Evolutionary conservation across 2,797 vertebrate species (phyloP).

Genomic region (Saxicola maurus): DNA sequence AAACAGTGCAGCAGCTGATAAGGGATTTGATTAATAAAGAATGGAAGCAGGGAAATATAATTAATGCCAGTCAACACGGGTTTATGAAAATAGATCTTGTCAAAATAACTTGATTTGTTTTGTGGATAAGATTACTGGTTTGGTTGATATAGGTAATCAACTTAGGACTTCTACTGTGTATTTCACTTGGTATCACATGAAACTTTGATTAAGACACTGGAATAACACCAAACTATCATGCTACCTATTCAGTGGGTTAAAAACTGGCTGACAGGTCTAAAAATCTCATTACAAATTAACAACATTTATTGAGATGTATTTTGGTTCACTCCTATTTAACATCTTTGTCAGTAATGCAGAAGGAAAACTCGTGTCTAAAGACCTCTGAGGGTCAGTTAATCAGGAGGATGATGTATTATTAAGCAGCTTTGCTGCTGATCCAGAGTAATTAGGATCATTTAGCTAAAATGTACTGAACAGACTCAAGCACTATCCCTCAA

Average conservation of each 20-base stretch:
- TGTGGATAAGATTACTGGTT: constrained; percentile 50
- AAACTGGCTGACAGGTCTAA: neutral
- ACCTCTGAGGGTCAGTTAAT: neutral
- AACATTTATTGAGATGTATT: neutral
- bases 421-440: neutral
- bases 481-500: neutral
- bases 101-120: constrained; percentile 52
- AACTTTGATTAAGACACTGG: neutral
- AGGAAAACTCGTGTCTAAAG: neutral
- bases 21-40: constrained; percentile 59
- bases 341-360: neutral
- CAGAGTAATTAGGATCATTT: neutral
- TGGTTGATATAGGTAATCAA: constrained; percentile 19
- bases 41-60: constrained; percentile 43
- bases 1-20: constrained; percentile 55
- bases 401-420: neutral
- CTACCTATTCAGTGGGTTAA: neutral
- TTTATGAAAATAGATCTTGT: constrained; percentile 55
- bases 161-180: neutral
- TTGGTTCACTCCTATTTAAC: neutral
- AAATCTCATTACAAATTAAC: neutral
- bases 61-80: constrained; percentile 55
- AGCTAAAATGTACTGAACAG: neutral
- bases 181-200: neutral
- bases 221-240: neutral